Base-by-base conservation (phyloP, 1,140 invertebrate species). In the Drosophila ironensis region DNA sequence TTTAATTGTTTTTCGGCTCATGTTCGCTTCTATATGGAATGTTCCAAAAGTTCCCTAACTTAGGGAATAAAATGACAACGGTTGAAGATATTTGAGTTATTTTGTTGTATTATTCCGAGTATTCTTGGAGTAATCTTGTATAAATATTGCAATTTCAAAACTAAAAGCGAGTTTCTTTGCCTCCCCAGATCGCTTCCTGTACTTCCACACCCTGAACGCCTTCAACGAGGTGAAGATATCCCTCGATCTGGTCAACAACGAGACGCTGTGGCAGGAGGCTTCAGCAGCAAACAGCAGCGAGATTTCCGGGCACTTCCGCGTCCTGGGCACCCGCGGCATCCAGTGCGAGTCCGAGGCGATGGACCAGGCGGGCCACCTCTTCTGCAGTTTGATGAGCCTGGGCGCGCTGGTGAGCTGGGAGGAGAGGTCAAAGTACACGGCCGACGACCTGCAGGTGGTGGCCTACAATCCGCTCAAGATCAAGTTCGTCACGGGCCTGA, bases 141-240 rank as follows among this genome's bases (percentile, higher is more conserved):
- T 22, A 22, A 22, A 5, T 3, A 22, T 22, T 22, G 2, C 20
- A 22, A 22, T 2, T 3, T 22, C 20, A 22, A 22, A 22, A 22
- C 20, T 22, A n/a, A n/a, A n/a, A n/a, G n/a, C n/a, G n/a, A n/a
- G 2, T 27, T 27, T 27, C 2, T 6, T 27, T 7, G n/a, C 3
- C 16, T n/a, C 57, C 69, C 1, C 64, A 88, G 81, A 82, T 6
- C 92, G 94, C 11, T 92, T 90, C 25, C 90, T 96, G 0, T 96
- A 93, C 89, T 96, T 95, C 89, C 95, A 96, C 76, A 92, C 94
- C 0, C 89, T 96, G 24, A 94, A 95, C 0, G 94, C 94, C 48
- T 92, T 91, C n/a, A 92, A 92, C 1, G 95, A 96, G 89, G 93
- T 93, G 14, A 93, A 92, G 44, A 93, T 95, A 0, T 90, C 91